Conservation (phyloP, 2,888 invertebrate species). For the Andricus curvator region DNA sequence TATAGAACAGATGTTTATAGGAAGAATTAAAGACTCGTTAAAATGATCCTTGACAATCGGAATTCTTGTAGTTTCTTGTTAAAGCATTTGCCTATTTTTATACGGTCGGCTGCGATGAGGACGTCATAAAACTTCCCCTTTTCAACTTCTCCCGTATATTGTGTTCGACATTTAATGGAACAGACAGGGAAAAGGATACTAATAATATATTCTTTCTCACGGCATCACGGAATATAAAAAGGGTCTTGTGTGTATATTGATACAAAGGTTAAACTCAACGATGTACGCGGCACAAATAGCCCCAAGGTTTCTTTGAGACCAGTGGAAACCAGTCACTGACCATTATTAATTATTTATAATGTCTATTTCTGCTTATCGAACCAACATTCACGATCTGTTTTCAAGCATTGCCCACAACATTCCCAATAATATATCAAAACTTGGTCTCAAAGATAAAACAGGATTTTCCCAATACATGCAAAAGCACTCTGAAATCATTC, state of each 20-base stretch:
- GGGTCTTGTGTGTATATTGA: slow-evolving; percentile 15
- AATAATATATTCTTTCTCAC: slow-evolving; percentile 34
- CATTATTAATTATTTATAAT: slow-evolving; percentile 36
- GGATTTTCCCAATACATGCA: too few species aligned
- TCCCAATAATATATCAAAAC: background rate
- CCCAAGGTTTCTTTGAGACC: slow-evolving; percentile 32
- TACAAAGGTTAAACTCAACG: slow-evolving; percentile 34
- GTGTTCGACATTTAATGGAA: slow-evolving; percentile 19
- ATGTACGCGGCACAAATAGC: slow-evolving; percentile 24
- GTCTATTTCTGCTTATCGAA: slow-evolving; percentile 34
- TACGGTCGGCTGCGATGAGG: background rate
- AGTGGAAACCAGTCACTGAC: slow-evolving; percentile 29
- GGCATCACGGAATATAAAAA: slow-evolving; percentile 34
- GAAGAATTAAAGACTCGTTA: background rate
- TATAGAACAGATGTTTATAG: background rate
- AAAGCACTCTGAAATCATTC: too few species aligned
- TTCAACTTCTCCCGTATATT: slow-evolving; percentile 20
- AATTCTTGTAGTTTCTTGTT: background rate
- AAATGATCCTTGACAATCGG: slow-evolving; percentile 13
- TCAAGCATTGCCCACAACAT: background rate
- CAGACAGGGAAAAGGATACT: slow-evolving; percentile 29
- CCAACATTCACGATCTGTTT: slow-evolving; percentile 11
- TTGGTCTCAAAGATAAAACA: too few species aligned
- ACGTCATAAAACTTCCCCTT: slow-evolving; percentile 18
- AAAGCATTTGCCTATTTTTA: background rate